Conservation (phyloP, 2,888 invertebrate species). For the Cephus pulcher region DNA sequence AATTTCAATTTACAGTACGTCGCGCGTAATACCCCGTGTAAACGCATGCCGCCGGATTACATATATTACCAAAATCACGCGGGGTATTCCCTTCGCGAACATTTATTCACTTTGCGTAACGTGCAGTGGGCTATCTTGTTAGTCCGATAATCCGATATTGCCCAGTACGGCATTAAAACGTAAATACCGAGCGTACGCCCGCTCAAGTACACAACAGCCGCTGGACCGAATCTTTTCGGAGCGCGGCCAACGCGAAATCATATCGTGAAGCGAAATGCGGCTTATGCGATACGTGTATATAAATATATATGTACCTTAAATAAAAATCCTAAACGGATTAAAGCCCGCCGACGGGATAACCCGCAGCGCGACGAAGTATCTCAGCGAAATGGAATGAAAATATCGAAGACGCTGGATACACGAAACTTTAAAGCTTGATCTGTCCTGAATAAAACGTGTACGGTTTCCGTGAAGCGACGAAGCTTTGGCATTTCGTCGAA, state of each 20-base stretch:
- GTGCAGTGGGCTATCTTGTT: slow-evolving; percentile 31
- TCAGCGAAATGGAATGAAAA: background rate
- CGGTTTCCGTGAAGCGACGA: background rate
- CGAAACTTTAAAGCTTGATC: background rate
- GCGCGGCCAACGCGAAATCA: background rate
- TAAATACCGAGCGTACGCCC: slow-evolving; percentile 21
- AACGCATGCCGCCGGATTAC: slow-evolving; percentile 7
- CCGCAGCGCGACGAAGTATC: background rate
- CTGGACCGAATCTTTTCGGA: background rate
- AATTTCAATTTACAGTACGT: slow-evolving; percentile 7
- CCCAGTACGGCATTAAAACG: slow-evolving; percentile 40
- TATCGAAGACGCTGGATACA: background rate
- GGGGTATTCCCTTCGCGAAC: slow-evolving; percentile 17
- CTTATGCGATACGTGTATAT: background rate
- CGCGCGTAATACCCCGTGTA: background rate
- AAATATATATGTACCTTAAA: background rate
- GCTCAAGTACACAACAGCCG: background rate
- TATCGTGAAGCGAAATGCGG: background rate
- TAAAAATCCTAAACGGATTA: background rate
- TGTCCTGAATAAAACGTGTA: background rate
- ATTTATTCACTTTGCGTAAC: slow-evolving; percentile 31
- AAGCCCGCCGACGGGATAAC: background rate
- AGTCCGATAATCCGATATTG: slow-evolving; percentile 42
- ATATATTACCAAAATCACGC: slow-evolving; percentile 5
- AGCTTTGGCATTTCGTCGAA: background rate